Evolutionary conservation across 2,113 vertebrate genomes (phyloP), one percentile per base, ranked within the genome.

Genomic region (Coreoperca whiteheadi): DNA sequence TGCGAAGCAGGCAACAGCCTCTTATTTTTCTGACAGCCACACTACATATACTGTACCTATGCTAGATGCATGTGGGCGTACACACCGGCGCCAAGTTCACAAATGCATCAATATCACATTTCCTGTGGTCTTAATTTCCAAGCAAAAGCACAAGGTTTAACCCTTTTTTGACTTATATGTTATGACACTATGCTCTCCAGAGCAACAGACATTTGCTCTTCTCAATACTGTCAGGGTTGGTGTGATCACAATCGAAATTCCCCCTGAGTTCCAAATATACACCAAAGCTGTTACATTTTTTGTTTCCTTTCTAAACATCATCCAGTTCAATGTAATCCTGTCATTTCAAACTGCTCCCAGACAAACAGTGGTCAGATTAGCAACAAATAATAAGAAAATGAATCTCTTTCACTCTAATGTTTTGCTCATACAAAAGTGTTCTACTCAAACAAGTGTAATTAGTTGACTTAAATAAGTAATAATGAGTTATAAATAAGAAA

Each of bases 101-200:
- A 94, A 92, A 91, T 90, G 89, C 93, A 93, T 93, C 92, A 94
- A 95, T 93, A 94, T 95, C 93, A 94, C 91, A 93, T 95, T 95
- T 96, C 95, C 94, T 95, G 95, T 96, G 92, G 91, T 94, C 93
- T 93, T 94, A 86, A 89, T 93, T 94, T 95, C 85, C 88, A 85
- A 86, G 82, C 74, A 89, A 90, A 92, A 87, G 70, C 15, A 43
- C 56, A 79, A 76, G 50, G 50, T 70, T 68, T 56, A 85, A 85
- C 46, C 28, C 30, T 74, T 73, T 79, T 54, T 72, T 3, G n/a
- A 73, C 60, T 79, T 74, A n/a, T 46, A 30, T 82, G 61, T 34
- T 69, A 41, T 84, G 48, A 76, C 43, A 61, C 10, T 34, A 34
- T 59, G 67, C 16, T 71, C 25, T 81, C 25, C 67, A n/a, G n/a